Conservation (phyloP, 2,113 vertebrate genomes). For the Butorides virescens region DNA sequence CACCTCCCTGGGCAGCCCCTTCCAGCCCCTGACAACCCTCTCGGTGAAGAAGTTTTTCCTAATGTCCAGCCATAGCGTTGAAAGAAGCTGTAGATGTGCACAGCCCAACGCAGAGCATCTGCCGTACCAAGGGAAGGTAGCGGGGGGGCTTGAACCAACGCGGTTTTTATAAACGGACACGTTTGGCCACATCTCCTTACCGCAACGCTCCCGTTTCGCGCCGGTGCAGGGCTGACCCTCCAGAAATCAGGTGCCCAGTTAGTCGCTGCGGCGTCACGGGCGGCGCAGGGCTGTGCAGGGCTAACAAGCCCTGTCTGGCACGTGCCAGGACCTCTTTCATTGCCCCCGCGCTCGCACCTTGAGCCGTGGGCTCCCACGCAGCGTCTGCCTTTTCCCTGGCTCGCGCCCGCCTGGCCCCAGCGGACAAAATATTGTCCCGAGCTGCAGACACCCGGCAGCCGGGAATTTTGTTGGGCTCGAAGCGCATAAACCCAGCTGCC, state of each 20-base stretch:
- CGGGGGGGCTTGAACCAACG: accelerated
- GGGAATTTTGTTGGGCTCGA: background rate
- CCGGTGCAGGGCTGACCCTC: background rate
- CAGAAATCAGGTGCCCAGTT: background rate
- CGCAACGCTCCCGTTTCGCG: background rate
- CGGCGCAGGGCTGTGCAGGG: accelerated
- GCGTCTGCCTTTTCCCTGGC: background rate
- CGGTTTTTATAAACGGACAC: accelerated
- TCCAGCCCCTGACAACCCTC: no score
- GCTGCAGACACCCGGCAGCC: background rate
- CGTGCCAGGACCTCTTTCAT: background rate
- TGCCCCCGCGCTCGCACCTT: background rate
- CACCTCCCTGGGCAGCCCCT: no score
- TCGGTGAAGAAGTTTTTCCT: no score
- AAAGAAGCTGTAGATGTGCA: accelerated
- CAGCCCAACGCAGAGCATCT: background rate
- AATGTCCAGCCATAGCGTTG: accelerated
- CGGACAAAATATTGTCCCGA: background rate
- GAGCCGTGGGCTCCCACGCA: background rate
- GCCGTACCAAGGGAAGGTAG: background rate
- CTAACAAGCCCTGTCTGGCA: background rate
- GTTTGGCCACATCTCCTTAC: background rate
- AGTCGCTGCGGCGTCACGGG: background rate
- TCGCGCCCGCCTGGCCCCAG: background rate
- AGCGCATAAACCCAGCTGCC: background rate